These are phyloP conservation scores for Andrena praecox DNA, from an alignment of 2,888 invertebrate genomes.

Conservation along the genomic window DNA sequence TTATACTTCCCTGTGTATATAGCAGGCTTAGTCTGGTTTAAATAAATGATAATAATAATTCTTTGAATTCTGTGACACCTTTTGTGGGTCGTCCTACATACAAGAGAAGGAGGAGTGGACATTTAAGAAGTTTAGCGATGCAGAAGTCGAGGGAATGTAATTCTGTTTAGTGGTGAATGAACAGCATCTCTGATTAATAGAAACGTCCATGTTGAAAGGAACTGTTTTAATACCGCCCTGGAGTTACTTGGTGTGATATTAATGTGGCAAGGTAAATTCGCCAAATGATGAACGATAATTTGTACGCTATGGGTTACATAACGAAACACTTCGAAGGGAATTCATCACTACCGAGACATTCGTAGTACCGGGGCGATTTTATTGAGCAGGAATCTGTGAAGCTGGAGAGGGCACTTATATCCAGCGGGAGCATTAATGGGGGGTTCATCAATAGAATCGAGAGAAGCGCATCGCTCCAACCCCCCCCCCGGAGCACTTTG, in stretches of 20 bases:
- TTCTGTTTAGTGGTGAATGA: background rate
- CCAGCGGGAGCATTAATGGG: conserved; percentile 7
- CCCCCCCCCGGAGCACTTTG: conserved; percentile 19
- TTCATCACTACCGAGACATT: background rate
- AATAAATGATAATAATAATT: too few relatives aligned
- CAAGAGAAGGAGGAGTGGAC: too few relatives aligned
- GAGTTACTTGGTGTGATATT: background rate
- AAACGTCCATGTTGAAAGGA: background rate
- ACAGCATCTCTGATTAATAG: background rate
- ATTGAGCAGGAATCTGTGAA: background rate
- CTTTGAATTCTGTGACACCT: too few relatives aligned
- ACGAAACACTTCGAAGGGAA: background rate
- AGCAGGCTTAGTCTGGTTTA: too few relatives aligned
- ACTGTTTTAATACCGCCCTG: background rate
- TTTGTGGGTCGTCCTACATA: too few relatives aligned
- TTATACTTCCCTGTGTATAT: too few relatives aligned
- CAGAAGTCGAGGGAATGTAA: background rate
- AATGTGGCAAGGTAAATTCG: background rate
- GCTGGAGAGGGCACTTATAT: background rate
- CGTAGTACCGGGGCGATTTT: background rate
- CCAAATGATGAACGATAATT: background rate
- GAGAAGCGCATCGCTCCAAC: background rate
- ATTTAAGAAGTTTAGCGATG: too few relatives aligned
- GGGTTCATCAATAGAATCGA: conserved; percentile 23
- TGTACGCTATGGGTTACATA: background rate